Percentiles rank a stretch among this genome's conserved stretches.
These are phyloP conservation scores for Crotalus helleri DNA, from an alignment of 2,113 vertebrate species.

Conservation along the genomic window DNA sequence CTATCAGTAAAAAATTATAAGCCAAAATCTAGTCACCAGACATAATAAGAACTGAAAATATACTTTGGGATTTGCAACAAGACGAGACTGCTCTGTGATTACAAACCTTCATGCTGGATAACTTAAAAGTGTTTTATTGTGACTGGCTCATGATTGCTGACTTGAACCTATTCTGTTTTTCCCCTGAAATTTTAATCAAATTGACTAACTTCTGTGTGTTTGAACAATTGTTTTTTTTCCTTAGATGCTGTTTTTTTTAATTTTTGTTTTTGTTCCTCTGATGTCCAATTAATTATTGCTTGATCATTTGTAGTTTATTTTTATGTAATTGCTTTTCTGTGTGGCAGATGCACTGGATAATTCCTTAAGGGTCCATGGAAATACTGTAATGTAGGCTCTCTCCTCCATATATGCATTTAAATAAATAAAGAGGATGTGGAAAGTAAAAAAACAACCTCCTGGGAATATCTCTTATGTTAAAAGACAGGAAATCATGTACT, in stretches of 20 bases:
- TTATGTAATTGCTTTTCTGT: not conserved
- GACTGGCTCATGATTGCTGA: not conserved
- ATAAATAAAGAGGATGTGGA: not conserved
- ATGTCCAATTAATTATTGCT: not conserved
- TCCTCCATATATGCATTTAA: not conserved
- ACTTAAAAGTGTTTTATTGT: not conserved
- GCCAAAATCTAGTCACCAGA: not conserved
- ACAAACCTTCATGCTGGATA: not conserved
- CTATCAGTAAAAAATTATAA: not conserved
- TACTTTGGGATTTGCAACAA: not conserved
- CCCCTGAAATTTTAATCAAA: not conserved
- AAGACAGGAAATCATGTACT: slow-evolving; percentile 8
- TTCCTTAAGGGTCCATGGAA: not conserved
- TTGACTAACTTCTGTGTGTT: not conserved
- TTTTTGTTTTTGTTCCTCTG: not conserved
- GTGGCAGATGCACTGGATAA: not conserved
- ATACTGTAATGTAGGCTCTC: not conserved
- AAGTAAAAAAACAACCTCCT: not conserved
- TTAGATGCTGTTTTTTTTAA: not conserved
- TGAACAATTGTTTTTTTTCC: not conserved
- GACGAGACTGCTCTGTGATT: not conserved
- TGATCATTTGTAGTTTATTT: not conserved
- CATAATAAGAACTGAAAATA: not conserved
- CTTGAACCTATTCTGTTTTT: not conserved
- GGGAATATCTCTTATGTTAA: not conserved